phyloP scores from a whole-genome alignment of 2,113 vertebrate species.

The Daubentonia madagascariensis region DNA sequence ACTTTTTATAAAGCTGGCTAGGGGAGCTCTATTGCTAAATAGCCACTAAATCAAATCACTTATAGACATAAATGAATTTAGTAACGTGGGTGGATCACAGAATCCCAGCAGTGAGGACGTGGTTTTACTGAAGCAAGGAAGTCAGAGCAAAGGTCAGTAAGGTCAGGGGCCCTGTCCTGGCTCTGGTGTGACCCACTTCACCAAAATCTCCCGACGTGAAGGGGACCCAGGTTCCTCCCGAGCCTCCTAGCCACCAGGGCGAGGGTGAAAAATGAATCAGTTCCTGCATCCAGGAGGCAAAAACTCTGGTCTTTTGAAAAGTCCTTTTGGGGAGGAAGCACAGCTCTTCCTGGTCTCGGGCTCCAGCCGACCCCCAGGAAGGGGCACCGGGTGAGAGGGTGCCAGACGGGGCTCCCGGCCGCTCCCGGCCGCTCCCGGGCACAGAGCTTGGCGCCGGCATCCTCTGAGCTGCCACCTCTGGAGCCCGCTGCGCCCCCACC shows the following conservation, averaged over 20 bases:
- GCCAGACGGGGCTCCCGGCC: rapidly evolving
- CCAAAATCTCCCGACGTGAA: neutral
- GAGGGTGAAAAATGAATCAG: no score
- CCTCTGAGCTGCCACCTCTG: neutral
- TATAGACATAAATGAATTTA: no score
- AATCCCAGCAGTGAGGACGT: neutral
- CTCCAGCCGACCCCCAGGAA: rapidly evolving
- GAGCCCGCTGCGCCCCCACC: neutral
- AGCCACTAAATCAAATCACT: neutral
- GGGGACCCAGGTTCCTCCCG: neutral
- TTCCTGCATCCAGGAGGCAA: rapidly evolving
- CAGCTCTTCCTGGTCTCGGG: neutral
- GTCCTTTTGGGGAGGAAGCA: neutral
- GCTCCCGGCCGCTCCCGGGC: neutral
- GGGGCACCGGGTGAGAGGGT: neutral
- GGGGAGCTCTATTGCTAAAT: no score
- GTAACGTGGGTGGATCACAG: neutral
- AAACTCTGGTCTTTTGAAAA: neutral
- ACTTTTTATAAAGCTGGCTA: neutral
- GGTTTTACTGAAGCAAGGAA: neutral
- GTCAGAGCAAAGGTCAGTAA: neutral
- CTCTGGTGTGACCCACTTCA: neutral
- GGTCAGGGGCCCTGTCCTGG: neutral
- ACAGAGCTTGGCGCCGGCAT: rapidly evolving
- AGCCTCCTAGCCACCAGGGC: no score